These are phyloP conservation scores for Teleogryllus oceanicus DNA, from an alignment of 2,888 invertebrate genomes.

Conservation along the genomic window DNA sequence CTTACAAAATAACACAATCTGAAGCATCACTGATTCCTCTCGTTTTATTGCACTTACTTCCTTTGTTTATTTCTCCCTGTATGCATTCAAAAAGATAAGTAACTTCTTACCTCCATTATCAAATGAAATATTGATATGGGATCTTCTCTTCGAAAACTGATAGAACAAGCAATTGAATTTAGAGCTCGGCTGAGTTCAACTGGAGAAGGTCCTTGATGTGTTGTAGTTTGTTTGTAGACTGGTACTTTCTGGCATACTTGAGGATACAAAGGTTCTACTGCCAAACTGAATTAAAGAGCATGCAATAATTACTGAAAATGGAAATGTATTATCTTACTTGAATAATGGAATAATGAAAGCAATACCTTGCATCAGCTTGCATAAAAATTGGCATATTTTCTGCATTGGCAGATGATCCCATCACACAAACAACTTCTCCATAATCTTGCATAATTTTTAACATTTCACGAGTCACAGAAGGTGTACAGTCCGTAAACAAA, in stretches of 20 bases:
- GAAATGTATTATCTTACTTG: neutral
- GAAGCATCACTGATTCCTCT: too few relatives aligned
- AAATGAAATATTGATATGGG: constrained; percentile 76
- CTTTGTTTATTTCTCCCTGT: too few relatives aligned
- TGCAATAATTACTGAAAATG: neutral
- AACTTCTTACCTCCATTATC: constrained; percentile 64
- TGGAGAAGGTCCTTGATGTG: constrained; percentile 54
- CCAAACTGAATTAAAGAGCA: constrained; percentile 62
- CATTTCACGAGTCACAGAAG: constrained; percentile 89
- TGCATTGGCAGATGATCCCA: constrained; percentile 87
- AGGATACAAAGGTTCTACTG: constrained; percentile 89
- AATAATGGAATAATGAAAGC: neutral
- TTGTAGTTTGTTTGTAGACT: constrained; percentile 47
- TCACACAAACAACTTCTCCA: constrained; percentile 79
- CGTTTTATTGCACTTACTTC: too few relatives aligned
- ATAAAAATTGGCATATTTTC: constrained; percentile 89
- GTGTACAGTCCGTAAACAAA: constrained; percentile 94
- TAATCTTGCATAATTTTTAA: constrained; percentile 79
- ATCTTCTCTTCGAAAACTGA: constrained; percentile 74
- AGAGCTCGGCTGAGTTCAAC: constrained; percentile 77
- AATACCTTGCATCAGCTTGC: constrained; percentile 84
- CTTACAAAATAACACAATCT: too few relatives aligned
- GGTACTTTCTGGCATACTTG: constrained; percentile 70
- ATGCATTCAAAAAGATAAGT: too few relatives aligned
- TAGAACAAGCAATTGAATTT: constrained; percentile 84